These are phyloP conservation scores for Phaenicophaeus curvirostris DNA, from an alignment of 2,797 vertebrate species.

Conservation along the genomic window DNA sequence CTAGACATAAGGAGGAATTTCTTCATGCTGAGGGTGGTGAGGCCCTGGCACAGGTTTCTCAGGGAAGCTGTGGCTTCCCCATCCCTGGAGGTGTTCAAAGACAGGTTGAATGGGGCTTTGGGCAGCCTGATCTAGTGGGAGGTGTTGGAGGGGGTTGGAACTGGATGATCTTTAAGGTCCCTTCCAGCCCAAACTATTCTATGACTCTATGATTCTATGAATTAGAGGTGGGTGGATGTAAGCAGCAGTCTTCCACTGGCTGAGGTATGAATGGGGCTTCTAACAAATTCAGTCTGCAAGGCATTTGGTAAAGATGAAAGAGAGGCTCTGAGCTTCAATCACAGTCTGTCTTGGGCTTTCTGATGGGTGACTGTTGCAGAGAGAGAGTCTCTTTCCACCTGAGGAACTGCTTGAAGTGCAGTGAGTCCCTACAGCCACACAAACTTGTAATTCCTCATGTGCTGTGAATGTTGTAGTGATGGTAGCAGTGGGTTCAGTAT, in stretches of 20 bases:
- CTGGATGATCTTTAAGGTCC: too few relatives aligned
- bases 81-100: too few relatives aligned
- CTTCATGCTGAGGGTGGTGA: too few relatives aligned
- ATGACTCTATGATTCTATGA: too few relatives aligned
- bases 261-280: background rate
- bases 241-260: background rate
- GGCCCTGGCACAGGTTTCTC: too few relatives aligned
- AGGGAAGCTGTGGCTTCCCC: too few relatives aligned
- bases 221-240: background rate
- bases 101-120: too few relatives aligned
- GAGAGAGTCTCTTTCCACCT: background rate
- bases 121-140: too few relatives aligned
- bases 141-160: too few relatives aligned
- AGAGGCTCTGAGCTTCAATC: background rate
- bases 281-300: background rate
- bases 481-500: background rate
- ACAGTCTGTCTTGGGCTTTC: background rate
- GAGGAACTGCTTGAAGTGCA: background rate
- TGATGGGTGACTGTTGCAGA: background rate
- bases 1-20: too few relatives aligned
- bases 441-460: background rate
- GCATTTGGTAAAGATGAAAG: background rate
- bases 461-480: background rate
- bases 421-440: background rate
- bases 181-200: too few relatives aligned